Percentiles rank a stretch among this genome's conserved stretches.
Conservation (phyloP, 2,113 vertebrate genomes). For the Ceyx melanurus region DNA sequence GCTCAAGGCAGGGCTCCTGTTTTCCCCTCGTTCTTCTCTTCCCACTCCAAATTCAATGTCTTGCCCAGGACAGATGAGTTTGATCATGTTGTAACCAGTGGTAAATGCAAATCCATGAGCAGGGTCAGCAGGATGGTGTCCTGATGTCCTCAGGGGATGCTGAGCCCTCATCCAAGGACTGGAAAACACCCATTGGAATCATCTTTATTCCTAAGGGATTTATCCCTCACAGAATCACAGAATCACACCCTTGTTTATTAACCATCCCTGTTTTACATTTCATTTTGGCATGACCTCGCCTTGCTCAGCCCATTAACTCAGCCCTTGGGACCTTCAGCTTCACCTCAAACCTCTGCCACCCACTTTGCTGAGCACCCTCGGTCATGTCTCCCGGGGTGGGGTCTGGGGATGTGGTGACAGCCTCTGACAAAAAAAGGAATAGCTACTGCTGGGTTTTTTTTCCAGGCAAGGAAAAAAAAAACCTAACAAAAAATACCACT, state of each 20-base stretch:
- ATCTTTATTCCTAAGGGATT: background rate
- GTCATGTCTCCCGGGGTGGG: background rate
- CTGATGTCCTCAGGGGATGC: background rate
- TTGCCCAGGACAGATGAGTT: background rate
- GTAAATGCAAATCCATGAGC: background rate
- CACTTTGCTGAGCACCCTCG: fast-evolving
- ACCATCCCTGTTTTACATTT: background rate
- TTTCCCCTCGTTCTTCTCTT: background rate
- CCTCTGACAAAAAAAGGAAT: background rate
- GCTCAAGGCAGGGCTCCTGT: background rate
- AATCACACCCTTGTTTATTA: background rate
- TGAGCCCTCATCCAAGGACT: background rate
- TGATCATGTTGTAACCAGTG: fast-evolving
- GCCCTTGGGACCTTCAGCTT: background rate
- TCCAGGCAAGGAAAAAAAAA: background rate
- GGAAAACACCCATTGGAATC: background rate
- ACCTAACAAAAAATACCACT: background rate
- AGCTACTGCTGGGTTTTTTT: background rate
- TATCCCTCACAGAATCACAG: too few relatives aligned
- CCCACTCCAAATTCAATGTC: background rate
- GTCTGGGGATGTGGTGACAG: background rate
- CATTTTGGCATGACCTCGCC: fast-evolving
- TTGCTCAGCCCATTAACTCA: background rate
- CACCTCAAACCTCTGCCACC: background rate
- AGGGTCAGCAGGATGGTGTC: background rate